A percentile compares a stretch with the other conserved stretches of the same genome.
Evolutionary conservation across 2,888 invertebrate genomes (phyloP).

Genomic region (Lasius platythorax): DNA sequence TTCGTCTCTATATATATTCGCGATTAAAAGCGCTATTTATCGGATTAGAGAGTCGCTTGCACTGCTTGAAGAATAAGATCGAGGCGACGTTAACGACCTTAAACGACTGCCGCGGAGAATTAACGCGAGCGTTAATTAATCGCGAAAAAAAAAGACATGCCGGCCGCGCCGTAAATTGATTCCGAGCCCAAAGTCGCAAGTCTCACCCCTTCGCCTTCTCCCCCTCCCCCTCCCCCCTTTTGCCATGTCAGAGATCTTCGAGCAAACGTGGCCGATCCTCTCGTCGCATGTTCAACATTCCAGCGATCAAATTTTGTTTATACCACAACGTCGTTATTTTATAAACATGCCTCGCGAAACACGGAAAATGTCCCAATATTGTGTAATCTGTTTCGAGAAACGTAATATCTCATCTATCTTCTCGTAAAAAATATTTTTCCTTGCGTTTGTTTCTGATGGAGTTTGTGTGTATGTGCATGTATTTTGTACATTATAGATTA

Average conservation of each 20-base stretch:
- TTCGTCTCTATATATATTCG: background rate
- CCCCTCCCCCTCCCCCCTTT: conserved; percentile 26
- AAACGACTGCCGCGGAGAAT: conserved; percentile 1
- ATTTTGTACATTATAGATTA: too few relatives aligned
- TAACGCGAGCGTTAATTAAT: conserved; percentile 44
- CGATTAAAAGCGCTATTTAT: conserved; percentile 37
- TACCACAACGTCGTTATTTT: background rate
- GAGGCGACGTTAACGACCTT: conserved; percentile 36
- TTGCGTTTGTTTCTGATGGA: background rate
- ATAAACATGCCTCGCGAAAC: background rate
- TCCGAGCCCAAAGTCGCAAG: conserved; percentile 18
- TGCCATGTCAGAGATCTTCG: conserved; percentile 23
- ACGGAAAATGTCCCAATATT: background rate
- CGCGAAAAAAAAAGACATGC: conserved; percentile 19
- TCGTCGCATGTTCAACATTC: conserved; percentile 3
- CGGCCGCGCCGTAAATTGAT: conserved; percentile 22
- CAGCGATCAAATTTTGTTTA: conserved; percentile 30
- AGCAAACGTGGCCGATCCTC: conserved; percentile 27
- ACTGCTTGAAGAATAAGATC: conserved; percentile 30
- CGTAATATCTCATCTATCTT: background rate
- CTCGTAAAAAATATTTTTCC: background rate
- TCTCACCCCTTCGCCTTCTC: conserved; percentile 12
- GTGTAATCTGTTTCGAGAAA: background rate
- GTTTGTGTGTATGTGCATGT: too few relatives aligned
- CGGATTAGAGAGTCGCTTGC: conserved; percentile 41